Evolutionary conservation across 2,113 vertebrate species (phyloP).

Genomic region (Mugil cephalus): DNA sequence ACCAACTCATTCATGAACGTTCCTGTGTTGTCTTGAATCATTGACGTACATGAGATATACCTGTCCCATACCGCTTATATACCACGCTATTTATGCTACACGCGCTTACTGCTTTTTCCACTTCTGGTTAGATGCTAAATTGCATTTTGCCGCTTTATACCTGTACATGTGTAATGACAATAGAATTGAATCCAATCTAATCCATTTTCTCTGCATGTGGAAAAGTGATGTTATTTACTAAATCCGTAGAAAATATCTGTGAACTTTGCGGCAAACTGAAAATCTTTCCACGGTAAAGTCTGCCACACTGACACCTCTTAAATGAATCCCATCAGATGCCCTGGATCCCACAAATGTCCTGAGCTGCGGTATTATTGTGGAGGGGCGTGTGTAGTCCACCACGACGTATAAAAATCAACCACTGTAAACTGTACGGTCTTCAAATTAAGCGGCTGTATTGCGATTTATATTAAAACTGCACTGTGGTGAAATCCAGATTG

Average conservation of each 20-base stretch:
- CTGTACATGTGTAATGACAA: too few relatives aligned
- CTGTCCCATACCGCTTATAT: too few relatives aligned
- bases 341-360: conserved; percentile 29
- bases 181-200: too few relatives aligned
- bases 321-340: conserved; percentile 43
- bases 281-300: conserved; percentile 19
- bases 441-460: neutral
- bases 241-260: conserved; percentile 5
- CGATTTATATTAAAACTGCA: conserved; percentile 33
- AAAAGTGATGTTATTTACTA: conserved; percentile 11
- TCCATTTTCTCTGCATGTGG: conserved; percentile 9
- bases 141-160: too few relatives aligned
- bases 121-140: too few relatives aligned
- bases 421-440: conserved; percentile 21
- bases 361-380: conserved; percentile 23
- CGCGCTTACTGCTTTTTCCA: too few relatives aligned
- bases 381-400: conserved; percentile 19
- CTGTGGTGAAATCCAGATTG: neutral
- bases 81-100: too few relatives aligned
- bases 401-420: conserved; percentile 21
- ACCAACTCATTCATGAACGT: too few relatives aligned
- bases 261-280: conserved; percentile 10
- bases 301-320: conserved; percentile 7
- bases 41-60: neutral
- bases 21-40: neutral